Percentiles rank a stretch among this genome's conserved stretches.
These are phyloP conservation scores for Sebastes cheni DNA, from an alignment of 2,797 vertebrate genomes.

Conservation along the genomic window DNA sequence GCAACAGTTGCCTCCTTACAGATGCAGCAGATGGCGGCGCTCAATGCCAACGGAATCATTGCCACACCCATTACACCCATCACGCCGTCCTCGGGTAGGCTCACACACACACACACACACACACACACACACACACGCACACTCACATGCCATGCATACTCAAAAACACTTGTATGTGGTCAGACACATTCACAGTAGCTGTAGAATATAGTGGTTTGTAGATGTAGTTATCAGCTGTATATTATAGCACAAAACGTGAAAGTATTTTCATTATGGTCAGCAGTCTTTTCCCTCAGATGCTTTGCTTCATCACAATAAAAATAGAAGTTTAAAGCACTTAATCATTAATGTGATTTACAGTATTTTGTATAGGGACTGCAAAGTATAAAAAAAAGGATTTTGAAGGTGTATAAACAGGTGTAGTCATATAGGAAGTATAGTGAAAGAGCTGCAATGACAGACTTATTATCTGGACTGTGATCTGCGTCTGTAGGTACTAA, in stretches of 20 bases:
- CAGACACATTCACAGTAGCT: neutral
- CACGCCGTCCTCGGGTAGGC: constrained; percentile 82
- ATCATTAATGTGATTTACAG: neutral
- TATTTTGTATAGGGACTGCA: neutral
- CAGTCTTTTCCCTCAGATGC: neutral
- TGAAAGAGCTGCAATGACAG: neutral
- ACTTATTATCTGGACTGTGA: neutral
- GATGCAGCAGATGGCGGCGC: constrained; percentile 96
- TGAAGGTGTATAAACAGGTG: neutral
- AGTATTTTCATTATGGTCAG: neutral
- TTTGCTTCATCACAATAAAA: neutral
- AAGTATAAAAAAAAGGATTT: neutral
- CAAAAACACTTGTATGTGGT: neutral
- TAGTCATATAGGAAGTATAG: neutral
- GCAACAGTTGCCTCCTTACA: constrained; percentile 93
- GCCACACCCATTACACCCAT: constrained; percentile 87
- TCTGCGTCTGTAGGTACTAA: constrained; percentile 85
- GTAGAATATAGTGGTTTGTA: neutral
- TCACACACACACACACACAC: neutral
- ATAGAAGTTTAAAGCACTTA: neutral
- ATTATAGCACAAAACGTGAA: neutral
- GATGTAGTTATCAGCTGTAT: neutral
- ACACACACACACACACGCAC: neutral
- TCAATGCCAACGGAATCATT: constrained; percentile 93
- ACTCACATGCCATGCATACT: neutral